Evolutionary conservation across 2,113 vertebrate genomes (phyloP).

Genomic region (Bubo scandiacus): DNA sequence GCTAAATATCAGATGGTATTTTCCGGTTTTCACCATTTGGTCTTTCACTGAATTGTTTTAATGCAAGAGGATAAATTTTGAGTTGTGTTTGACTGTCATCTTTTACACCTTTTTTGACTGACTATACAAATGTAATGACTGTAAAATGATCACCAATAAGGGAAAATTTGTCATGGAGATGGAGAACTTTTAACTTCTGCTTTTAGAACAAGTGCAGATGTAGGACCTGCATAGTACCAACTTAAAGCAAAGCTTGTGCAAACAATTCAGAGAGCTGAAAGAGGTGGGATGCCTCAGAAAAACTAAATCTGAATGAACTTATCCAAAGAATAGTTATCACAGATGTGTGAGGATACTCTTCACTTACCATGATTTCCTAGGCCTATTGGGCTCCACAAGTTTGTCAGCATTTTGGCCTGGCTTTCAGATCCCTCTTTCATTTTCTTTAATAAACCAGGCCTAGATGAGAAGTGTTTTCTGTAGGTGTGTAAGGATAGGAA

Average conservation of each 20-base stretch:
- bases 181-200: background rate
- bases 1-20: background rate
- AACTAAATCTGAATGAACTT: background rate
- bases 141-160: background rate
- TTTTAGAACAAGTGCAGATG: background rate
- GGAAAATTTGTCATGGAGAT: background rate
- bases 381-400: background rate
- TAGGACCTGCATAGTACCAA: too few relatives aligned
- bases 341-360: background rate
- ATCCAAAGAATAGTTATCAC: background rate
- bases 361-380: background rate
- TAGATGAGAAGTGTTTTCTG: background rate
- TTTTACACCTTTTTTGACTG: background rate
- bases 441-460: background rate
- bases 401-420: background rate
- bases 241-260: background rate
- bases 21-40: background rate
- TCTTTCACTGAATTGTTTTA: background rate
- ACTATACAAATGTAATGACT: background rate
- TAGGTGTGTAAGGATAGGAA: fast-evolving
- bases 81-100: background rate
- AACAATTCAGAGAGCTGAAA: background rate
- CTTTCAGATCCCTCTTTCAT: background rate
- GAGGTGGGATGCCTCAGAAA: background rate
- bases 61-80: background rate